Base-by-base conservation (phyloP, 2,113 vertebrate genomes). In the Cephalopholis sonnerati region DNA sequence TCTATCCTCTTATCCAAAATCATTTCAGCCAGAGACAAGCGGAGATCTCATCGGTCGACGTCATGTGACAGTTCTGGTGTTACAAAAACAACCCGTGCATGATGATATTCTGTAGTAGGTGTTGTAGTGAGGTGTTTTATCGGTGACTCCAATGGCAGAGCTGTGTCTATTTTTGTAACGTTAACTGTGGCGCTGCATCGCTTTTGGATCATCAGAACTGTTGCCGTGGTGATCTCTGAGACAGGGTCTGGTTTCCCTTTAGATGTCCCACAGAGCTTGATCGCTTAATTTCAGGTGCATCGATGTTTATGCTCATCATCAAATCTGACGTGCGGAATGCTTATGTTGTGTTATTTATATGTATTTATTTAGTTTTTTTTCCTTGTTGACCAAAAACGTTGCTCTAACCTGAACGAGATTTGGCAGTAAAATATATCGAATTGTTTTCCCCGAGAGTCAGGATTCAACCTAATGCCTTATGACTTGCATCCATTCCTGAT, bases 391-490 rank as follows among this genome's bases (percentile, higher is more conserved):
- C 61, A 54, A 79, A 73, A 22, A 36, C 15, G 36, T 61, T 64
- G 58, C 63, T 85, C 20, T 41, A 72, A 87, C 36, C 46, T 50
- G 32, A 74, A 73, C 12, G 51, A 83, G 27, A 87, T 90, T 81
- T 76, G 81, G 62, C 76, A 44, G 16, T 57, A 12, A 65, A 57
- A 68, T 69, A 77, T 41, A 78, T 62, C 24, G 68, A 92, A 85
- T 64, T 85, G 78, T 15, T 67, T 48, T 75, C 27, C 70, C 79
- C 29, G 61, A 71, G 64, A 84, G 82, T 92, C 91, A 91, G 91
- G 88, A 94, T 77, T 75, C 72, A 88, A 90, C 92, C 91, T 74
- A 93, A 92, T 93, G 94, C 93, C 94, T 95, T 94, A 95, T 90
- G 87, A 93, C 85, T 87, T 91, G 67, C 46, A 89, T 86, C 82